Evolutionary conservation across 1,140 invertebrate species (phyloP), one percentile per base, ranked within the genome.

Genomic region (Thalassaphorura encarpata): DNA sequence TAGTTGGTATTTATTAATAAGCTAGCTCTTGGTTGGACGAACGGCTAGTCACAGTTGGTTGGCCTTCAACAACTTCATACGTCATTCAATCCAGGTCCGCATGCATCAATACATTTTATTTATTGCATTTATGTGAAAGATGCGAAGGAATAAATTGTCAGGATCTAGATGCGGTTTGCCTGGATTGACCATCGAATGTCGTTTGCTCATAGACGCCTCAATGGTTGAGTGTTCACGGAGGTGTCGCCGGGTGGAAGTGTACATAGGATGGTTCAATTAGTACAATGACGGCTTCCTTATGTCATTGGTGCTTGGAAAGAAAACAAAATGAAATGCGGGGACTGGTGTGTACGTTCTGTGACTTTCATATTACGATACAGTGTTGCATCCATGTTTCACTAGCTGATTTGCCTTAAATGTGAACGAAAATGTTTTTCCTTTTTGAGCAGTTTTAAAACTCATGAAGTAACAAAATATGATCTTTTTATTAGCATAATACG

Each of bases 371-470:
- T 39, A 50, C 50, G 45, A 56, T 46, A 46, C 39, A 56, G 39
- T 47, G 49, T 52, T 52, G 50, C 56, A 58, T 52, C 50, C 48
- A 58, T 58, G 50, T 52, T 58, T 52, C 56, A 58, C 56, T 52
- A 52, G 56, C 56, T 58, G 56, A 58, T 52, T 58, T 58, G 56
- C 56, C 56, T 58, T 58, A 56, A 41, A 50, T 40, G 33, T 49
- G 50, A 58, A 58, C 50, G 56, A 58, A 58, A 56, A 29, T 39
- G 46, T 36, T 51, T 58, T 58, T 58, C 41, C 48, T 58, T 58
- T 58, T 16, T 31, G 28, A 39, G 47, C 36, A 45, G 45, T 43
- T 52, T 23, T 24, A 42, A 52, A 47, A 31, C 24, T 6, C 43
- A 6, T 23, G 39, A 33, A 46, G 28, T 39, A 33, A 58, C 40